Evolutionary conservation across 2,113 vertebrate genomes (phyloP).

Genomic region (Clarias batrachus): DNA sequence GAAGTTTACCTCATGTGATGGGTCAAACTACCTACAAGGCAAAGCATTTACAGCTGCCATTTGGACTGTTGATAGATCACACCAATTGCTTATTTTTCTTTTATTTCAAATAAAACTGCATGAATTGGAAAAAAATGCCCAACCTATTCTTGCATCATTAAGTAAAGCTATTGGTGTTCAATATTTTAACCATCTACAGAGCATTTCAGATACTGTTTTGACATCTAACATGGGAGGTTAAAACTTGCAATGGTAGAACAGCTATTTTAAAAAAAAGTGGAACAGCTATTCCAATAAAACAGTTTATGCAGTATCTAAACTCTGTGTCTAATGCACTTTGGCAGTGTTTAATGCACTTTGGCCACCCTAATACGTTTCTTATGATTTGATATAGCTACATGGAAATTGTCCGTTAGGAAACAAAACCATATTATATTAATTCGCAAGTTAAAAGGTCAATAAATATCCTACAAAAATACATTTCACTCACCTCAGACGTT

Average conservation of each 20-base stretch:
- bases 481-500: background rate
- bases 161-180: background rate
- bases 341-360: background rate
- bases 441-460: background rate
- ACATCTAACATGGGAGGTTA: background rate
- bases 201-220: background rate
- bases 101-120: conserved; percentile 22
- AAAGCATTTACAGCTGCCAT: conserved; percentile 50
- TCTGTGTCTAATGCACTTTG: background rate
- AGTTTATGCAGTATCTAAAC: background rate
- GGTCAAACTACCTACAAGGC: conserved; percentile 45
- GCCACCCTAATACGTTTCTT: background rate
- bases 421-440: background rate
- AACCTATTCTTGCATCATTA: background rate
- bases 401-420: background rate
- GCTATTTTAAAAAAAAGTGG: background rate
- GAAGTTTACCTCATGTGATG: conserved; percentile 42
- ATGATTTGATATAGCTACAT: background rate
- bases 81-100: conserved; percentile 25
- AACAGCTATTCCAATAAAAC: background rate
- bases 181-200: background rate
- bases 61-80: conserved; percentile 25
- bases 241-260: background rate
- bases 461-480: background rate
- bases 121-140: conserved; percentile 1